A percentile compares a stretch with the other conserved stretches of the same genome.
phyloP scores from a whole-genome alignment of 2,797 vertebrate genomes.

The Cephalopachus bancanus region DNA sequence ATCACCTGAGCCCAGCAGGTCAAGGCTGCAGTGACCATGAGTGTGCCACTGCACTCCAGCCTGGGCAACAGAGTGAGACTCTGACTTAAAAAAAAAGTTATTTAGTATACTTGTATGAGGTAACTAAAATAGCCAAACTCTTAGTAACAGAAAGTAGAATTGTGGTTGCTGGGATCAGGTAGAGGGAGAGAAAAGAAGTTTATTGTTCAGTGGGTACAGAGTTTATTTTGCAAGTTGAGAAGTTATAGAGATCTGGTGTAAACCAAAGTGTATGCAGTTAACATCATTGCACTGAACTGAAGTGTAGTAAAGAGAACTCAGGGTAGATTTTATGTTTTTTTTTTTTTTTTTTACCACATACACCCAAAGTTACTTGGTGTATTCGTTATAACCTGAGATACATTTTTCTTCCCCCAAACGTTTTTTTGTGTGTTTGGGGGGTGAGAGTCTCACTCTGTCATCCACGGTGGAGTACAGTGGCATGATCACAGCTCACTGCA shows the following conservation, averaged over 20 bases:
- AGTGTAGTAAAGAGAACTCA: neutral
- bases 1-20: too few relatives aligned
- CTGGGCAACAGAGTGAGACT: too few relatives aligned
- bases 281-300: neutral
- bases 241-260: neutral
- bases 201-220: neutral
- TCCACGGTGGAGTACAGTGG: too few relatives aligned
- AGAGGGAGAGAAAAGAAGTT: neutral
- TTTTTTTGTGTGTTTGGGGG: too few relatives aligned
- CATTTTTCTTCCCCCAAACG: conserved; percentile 15
- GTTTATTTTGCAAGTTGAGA: conserved; percentile 17
- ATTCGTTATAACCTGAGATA: conserved; percentile 46
- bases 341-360: neutral
- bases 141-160: conserved; percentile 1
- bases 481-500: too few relatives aligned
- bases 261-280: neutral
- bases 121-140: conserved; percentile 17
- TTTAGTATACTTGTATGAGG: neutral
- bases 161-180: neutral
- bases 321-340: neutral
- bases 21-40: too few relatives aligned
- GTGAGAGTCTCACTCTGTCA: too few relatives aligned
- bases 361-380: neutral
- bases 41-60: too few relatives aligned
- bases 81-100: too few relatives aligned